Base-by-base conservation (phyloP, 2,797 vertebrate species). In the Characodon lateralis region DNA sequence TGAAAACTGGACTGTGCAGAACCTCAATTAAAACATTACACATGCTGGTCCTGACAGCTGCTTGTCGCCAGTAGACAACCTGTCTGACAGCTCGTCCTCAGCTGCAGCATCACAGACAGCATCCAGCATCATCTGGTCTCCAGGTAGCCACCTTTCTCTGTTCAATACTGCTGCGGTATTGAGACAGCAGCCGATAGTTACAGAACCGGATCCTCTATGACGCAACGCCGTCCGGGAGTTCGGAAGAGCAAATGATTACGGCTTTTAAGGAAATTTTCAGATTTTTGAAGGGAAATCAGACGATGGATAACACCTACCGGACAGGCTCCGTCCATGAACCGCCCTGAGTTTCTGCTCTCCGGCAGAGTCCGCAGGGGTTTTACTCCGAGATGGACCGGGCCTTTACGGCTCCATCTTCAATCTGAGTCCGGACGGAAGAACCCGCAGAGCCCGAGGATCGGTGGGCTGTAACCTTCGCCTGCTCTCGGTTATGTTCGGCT, bases 311-410 rank as follows among this genome's bases (percentile, higher is more conserved):
- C 79, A 80, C 90, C 78, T 78, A 89, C 91, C 22, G 69, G 70
- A 68, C 83, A 73, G 78, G 51, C 85, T 12, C 78, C 83, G 87
- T 76, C 79, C 85, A 86, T 88, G 39, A 43, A 59, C 20, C 24
- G 22, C 22, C 59, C 18, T 28, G 53, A 3, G 68, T 20, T 12
- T 56, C 58, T 61, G 22, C 43, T 68, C 46, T 35, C 66, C 66
- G 24, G 20, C 5, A 43, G 3, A 1, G 10, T 26, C 4, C 46
- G 70, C 63, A 2, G 50, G 2, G 14, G 8, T 8, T 48, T 22
- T n/a, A 3, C 24, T 6, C 35, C 72, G 58, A 48, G 20, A 2
- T 31, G 41, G 1, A 0, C 1, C 0, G 0, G 2, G 6, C 14
- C 53, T 41, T 89, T 79, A 72, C 77, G 71, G 83, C 65, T 84